These are phyloP conservation scores for Bradypus variegatus DNA, from an alignment of 2,797 vertebrate species.

Conservation along the genomic window DNA sequence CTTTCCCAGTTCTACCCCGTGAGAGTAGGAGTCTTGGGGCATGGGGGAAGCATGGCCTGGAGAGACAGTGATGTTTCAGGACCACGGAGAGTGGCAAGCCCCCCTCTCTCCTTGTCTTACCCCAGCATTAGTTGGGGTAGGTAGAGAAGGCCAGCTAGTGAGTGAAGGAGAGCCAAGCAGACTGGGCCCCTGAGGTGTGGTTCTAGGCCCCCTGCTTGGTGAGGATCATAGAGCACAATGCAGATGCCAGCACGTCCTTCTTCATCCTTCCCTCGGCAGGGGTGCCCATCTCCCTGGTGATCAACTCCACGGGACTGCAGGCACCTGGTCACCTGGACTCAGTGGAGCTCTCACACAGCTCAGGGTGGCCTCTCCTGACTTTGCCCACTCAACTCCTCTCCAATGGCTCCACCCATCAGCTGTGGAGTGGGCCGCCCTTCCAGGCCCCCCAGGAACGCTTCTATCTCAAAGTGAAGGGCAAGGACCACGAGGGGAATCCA, in stretches of 20 bases:
- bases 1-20: rapidly evolving
- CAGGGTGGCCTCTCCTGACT: constrained; percentile 79
- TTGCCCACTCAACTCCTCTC: constrained; percentile 73
- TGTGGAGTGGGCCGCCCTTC: constrained; percentile 86
- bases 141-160: not conserved
- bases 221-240: rapidly evolving
- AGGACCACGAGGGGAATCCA: constrained; percentile 81
- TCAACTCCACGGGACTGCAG: constrained; percentile 85
- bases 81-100: constrained; percentile 59
- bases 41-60: rapidly evolving
- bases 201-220: not conserved
- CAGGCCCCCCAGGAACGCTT: constrained; percentile 84
- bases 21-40: not conserved
- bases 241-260: not conserved
- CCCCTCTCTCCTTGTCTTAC: rapidly evolving
- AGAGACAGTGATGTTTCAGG: constrained; percentile 23
- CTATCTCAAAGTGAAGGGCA: constrained; percentile 87
- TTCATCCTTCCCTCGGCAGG: constrained; percentile 71
- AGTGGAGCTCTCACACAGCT: constrained; percentile 85
- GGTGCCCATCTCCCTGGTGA: constrained; percentile 83
- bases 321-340: constrained; percentile 80
- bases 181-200: not conserved
- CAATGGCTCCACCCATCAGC: constrained; percentile 75
- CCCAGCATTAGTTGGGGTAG: rapidly evolving
- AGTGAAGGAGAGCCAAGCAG: not conserved